These are phyloP conservation scores for Geophilus truncorum DNA, from an alignment of 2,888 invertebrate genomes.

Conservation along the genomic window DNA sequence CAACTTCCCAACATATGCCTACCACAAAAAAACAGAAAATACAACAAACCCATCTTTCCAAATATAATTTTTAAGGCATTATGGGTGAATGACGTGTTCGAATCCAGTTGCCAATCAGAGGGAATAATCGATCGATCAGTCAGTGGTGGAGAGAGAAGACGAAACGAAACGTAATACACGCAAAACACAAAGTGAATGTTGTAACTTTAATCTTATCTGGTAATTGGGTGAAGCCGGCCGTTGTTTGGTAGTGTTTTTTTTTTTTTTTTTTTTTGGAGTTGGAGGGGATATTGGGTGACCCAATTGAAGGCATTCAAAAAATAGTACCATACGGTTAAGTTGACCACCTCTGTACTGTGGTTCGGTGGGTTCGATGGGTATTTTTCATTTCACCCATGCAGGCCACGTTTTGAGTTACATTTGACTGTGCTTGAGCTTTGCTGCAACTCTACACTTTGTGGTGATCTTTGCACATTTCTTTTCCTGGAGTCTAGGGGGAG, in stretches of 20 bases:
- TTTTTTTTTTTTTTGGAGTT: not conserved
- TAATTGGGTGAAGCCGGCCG: not conserved
- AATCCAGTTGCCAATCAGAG: not conserved
- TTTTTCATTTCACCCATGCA: not conserved
- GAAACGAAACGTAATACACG: not conserved
- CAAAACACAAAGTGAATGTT: too few relatives aligned
- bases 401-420: constrained; percentile 25
- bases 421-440: constrained; percentile 31
- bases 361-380: too few relatives aligned
- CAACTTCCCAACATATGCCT: too few relatives aligned
- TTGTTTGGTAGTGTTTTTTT: not conserved
- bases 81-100: not conserved
- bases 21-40: too few relatives aligned
- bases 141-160: too few relatives aligned
- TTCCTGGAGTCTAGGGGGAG: constrained; percentile 8
- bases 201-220: constrained; percentile 33
- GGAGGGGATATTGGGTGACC: constrained; percentile 28
- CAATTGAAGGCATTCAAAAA: constrained; percentile 22
- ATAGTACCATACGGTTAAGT: not conserved
- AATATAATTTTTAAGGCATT: not conserved
- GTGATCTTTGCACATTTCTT: constrained; percentile 20
- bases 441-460: constrained; percentile 15
- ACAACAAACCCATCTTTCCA: too few relatives aligned
- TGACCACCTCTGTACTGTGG: too few relatives aligned
- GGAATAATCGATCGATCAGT: not conserved